A percentile compares a stretch with the other conserved stretches of the same genome.
phyloP scores from a whole-genome alignment of 2,113 vertebrate species.

The Oophaga pumilio region DNA sequence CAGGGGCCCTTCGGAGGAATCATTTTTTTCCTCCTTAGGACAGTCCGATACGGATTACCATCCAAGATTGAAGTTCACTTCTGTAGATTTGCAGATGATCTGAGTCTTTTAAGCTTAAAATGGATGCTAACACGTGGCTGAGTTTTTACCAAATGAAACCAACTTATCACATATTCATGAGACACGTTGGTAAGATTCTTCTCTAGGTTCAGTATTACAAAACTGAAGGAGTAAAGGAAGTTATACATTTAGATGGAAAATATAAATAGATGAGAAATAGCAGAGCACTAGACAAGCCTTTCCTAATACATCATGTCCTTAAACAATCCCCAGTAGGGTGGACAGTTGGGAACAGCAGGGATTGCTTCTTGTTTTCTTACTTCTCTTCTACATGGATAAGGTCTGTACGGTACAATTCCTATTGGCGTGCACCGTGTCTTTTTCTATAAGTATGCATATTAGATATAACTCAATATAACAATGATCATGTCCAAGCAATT shows the following conservation, averaged over 20 bases:
- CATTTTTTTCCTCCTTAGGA: no score
- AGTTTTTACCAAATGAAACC: neutral
- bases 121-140: neutral
- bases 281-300: neutral
- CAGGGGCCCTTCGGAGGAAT: no score
- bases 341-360: neutral
- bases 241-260: neutral
- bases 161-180: neutral
- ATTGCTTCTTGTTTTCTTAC: neutral
- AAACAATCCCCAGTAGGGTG: neutral
- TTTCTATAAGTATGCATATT: neutral
- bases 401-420: no score
- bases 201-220: neutral
- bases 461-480: neutral
- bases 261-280: neutral
- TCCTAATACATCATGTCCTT: neutral
- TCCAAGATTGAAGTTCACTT: no score
- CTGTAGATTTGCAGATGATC: no score
- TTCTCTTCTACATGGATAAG: neutral
- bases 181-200: neutral
- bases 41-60: no score
- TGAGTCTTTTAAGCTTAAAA: no score
- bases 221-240: neutral
- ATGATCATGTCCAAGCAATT: neutral
- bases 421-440: no score